A percentile compares a stretch with the other conserved stretches of the same genome.
Conservation (phyloP, 2,113 vertebrate genomes). For the Microtus oregoni region DNA sequence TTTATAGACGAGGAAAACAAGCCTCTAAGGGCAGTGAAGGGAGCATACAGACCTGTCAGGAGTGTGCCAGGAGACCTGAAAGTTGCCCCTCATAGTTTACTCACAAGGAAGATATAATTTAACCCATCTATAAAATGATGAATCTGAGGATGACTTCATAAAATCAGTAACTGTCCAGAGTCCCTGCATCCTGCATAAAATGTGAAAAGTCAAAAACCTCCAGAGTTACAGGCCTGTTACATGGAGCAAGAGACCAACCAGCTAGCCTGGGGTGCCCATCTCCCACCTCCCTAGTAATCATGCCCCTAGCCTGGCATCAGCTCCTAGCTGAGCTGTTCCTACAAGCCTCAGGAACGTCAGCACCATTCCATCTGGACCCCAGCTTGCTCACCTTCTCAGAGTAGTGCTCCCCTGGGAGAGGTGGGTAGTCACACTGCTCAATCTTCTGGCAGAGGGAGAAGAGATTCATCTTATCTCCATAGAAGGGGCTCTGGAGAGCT, state of each 20-base stretch:
- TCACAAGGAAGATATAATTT: not conserved
- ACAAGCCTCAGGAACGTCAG: not conserved
- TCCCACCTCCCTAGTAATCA: conserved; percentile 52
- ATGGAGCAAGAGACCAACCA: not conserved
- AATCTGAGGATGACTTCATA: not conserved
- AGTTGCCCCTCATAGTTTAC: not conserved
- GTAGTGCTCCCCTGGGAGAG: conserved; percentile 91
- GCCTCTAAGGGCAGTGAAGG: not conserved
- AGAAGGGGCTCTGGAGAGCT: conserved; percentile 93
- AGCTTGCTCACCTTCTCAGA: conserved; percentile 89
- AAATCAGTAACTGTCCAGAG: not conserved
- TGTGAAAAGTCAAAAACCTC: not conserved
- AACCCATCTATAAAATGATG: not conserved
- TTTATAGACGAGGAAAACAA: not conserved
- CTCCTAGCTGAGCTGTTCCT: conserved; percentile 60
- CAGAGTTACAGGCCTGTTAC: not conserved
- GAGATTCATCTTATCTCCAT: conserved; percentile 93
- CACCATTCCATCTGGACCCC: not conserved
- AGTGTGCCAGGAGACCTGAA: not conserved
- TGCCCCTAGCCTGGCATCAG: conserved; percentile 38
- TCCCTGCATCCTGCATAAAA: not conserved
- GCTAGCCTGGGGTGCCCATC: not conserved
- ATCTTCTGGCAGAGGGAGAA: conserved; percentile 93
- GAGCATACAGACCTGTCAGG: not conserved
- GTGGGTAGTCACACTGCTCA: conserved; percentile 93